These are phyloP conservation scores for Neomonachus schauinslandi DNA, from an alignment of 2,113 vertebrate species.

Conservation along the genomic window DNA sequence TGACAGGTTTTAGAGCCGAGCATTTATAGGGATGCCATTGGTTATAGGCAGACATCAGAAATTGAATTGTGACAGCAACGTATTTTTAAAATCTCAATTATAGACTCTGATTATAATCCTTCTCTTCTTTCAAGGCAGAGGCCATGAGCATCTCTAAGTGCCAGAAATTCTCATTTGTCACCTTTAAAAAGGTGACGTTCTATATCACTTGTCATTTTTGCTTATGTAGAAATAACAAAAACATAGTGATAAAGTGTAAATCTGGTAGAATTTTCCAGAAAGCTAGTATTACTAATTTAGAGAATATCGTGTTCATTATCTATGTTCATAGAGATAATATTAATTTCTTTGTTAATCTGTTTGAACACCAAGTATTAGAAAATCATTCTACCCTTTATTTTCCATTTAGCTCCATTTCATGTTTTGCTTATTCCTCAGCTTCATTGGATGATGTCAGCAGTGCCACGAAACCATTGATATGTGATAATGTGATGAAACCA, in stretches of 20 bases:
- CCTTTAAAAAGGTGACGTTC: slow-evolving; percentile 47
- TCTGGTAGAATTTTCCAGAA: neutral
- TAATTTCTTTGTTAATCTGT: slow-evolving; percentile 55
- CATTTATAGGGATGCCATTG: slow-evolving; percentile 34
- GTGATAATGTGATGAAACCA: slow-evolving; percentile 45
- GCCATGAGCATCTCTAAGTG: slow-evolving; percentile 62
- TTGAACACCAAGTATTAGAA: slow-evolving; percentile 67
- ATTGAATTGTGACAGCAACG: slow-evolving; percentile 59
- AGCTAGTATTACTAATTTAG: neutral
- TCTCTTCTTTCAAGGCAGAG: slow-evolving; percentile 62
- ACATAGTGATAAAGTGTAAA: slow-evolving; percentile 2
- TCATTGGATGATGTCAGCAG: slow-evolving; percentile 45
- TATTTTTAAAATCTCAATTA: slow-evolving; percentile 71
- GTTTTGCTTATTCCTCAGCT: slow-evolving; percentile 68
- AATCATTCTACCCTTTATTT: slow-evolving; percentile 69
- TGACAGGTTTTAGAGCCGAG: slow-evolving; percentile 65
- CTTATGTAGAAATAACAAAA: slow-evolving; percentile 61
- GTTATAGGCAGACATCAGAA: slow-evolving; percentile 69
- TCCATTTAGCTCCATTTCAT: slow-evolving; percentile 66
- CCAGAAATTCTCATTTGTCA: slow-evolving; percentile 66
- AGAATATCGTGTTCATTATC: neutral
- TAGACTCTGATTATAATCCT: slow-evolving; percentile 69
- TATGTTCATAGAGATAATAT: neutral
- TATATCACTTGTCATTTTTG: neutral
- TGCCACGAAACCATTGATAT: slow-evolving; percentile 73